Evolutionary conservation across 2,888 invertebrate genomes (phyloP).

Genomic region (Rhimphoctona megacephalus): DNA sequence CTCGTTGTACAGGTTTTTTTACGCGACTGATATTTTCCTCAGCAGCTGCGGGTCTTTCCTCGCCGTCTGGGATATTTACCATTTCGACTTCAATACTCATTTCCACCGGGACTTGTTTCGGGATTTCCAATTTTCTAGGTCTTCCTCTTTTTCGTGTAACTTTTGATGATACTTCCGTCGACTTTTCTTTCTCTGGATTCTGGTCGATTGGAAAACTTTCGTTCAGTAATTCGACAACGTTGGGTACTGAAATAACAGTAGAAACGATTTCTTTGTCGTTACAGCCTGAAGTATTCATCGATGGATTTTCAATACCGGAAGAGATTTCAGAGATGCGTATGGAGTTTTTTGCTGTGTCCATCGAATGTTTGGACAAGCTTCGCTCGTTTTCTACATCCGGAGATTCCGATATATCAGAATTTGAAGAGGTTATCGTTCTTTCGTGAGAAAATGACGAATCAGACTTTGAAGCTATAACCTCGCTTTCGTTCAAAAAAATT

Average conservation of each 20-base stretch:
- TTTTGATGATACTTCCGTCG: neutral
- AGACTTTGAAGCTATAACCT: neutral
- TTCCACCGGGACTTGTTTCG: neutral
- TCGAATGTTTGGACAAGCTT: neutral
- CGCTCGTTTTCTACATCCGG: neutral
- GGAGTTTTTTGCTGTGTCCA: neutral
- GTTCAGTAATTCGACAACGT: neutral
- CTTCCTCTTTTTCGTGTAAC: slow-evolving; percentile 35
- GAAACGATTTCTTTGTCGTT: neutral
- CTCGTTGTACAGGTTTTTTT: slow-evolving; percentile 47
- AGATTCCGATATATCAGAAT: neutral
- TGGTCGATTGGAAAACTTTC: neutral
- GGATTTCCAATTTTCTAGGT: slow-evolving; percentile 8
- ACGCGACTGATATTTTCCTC: slow-evolving; percentile 26
- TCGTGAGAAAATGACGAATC: neutral
- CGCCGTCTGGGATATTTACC: neutral
- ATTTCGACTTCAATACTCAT: neutral
- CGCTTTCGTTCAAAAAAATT: neutral
- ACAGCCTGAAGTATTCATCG: neutral
- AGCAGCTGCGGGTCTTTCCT: neutral
- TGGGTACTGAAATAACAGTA: neutral
- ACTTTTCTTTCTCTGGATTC: neutral
- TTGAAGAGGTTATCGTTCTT: neutral
- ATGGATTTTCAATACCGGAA: slow-evolving; percentile 2
- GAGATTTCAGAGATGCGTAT: neutral